A percentile compares a stretch with the other conserved stretches of the same genome.
Evolutionary conservation across 2,888 invertebrate species (phyloP).

Genomic region (Andrena chrysosceles): DNA sequence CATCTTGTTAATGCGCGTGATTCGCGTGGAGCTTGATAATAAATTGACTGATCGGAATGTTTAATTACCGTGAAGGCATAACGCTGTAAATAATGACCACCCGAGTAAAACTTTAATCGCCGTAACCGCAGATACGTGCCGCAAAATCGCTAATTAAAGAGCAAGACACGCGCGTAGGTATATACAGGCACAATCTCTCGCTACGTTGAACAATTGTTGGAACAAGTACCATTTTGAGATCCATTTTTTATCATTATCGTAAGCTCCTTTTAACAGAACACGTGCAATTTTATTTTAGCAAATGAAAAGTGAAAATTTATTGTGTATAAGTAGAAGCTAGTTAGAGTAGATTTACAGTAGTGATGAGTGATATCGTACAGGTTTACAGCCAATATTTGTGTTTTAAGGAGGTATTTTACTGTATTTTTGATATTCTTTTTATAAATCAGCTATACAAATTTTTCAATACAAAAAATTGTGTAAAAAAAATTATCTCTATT

Average conservation of each 20-base stretch:
- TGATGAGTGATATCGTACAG: too few species aligned
- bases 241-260: neutral
- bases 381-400: too few species aligned
- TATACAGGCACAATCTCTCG: neutral
- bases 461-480: too few species aligned
- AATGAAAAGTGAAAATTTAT: too few species aligned
- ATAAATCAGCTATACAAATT: too few species aligned
- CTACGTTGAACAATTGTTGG: neutral
- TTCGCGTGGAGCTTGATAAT: neutral
- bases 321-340: too few species aligned
- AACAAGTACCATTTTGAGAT: neutral
- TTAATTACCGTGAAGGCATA: constrained; percentile 37
- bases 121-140: neutral
- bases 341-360: too few species aligned
- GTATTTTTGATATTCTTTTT: too few species aligned
- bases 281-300: too few species aligned
- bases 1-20: neutral
- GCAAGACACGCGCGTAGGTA: neutral
- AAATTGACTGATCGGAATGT: constrained; percentile 13
- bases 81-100: constrained; percentile 3
- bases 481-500: too few species aligned
- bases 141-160: neutral
- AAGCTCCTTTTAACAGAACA: too few species aligned
- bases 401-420: too few species aligned
- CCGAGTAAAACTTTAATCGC: neutral